These are phyloP conservation scores for Mesoclemmys tuberculata DNA, from an alignment of 2,113 vertebrate genomes.

Conservation along the genomic window DNA sequence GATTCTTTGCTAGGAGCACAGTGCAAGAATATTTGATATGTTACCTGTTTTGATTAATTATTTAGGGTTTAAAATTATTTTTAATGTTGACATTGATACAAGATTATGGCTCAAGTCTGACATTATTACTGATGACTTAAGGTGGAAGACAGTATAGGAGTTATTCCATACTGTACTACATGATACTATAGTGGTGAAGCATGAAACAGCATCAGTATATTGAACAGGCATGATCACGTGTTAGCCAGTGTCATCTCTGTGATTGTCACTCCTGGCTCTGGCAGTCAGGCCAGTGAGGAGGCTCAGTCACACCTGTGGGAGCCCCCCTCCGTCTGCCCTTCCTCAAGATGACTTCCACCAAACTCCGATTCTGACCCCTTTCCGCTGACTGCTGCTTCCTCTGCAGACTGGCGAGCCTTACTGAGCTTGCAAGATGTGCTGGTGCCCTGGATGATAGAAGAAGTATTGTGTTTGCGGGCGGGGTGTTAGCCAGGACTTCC, in stretches of 20 bases:
- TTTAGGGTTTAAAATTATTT: background rate
- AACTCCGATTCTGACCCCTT: background rate
- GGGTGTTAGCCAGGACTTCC: background rate
- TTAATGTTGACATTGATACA: fast-evolving
- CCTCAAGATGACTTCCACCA: background rate
- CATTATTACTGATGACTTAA: background rate
- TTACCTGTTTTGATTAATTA: background rate
- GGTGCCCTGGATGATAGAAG: too few relatives aligned
- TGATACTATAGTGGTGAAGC: too few relatives aligned
- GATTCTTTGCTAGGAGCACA: background rate
- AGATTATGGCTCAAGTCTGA: background rate
- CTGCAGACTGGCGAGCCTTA: background rate
- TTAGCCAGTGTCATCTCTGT: background rate
- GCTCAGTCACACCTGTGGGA: background rate
- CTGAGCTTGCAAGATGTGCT: fast-evolving
- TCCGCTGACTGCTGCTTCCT: background rate
- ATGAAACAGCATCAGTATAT: too few relatives aligned
- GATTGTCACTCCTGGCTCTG: background rate
- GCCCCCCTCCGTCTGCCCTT: background rate
- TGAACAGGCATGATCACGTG: too few relatives aligned
- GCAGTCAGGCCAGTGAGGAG: background rate
- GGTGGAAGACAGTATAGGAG: background rate
- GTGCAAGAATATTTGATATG: background rate
- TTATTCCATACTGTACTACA: background rate
- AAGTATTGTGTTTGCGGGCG: background rate